Evolutionary conservation across 2,113 vertebrate species (phyloP), one percentile per base, ranked within the genome.

Genomic region (Dromas ardeola): DNA sequence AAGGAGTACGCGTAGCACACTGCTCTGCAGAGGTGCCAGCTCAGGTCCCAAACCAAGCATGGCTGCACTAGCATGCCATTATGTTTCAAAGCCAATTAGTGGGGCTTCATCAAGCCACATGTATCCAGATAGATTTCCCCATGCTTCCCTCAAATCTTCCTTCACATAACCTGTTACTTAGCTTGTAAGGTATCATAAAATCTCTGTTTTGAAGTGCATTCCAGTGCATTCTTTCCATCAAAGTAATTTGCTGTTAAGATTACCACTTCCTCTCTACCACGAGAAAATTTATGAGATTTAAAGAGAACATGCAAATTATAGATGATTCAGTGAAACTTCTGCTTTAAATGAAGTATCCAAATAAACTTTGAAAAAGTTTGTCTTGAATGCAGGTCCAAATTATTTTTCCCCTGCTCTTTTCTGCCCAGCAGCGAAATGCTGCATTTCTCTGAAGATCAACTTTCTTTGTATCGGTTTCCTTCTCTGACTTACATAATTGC

Each of bases 1-100:
- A 42, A 27, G 8, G 13, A 36, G 9, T 6, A 19, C 8, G 15
- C 7, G 22, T 0, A 73, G 25, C 5, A 1, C 29, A 26, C 32
- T 4, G 29, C 38, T 71, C 19, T 32, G 25, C 42, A 58, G 36
- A 77, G 19, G 11, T 43, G 9, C 9, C 62, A 63, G 32, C 47
- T 67, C 78, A 19, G 18, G 20, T 36, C 61, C 40, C 29, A 71
- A 5, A 22, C 4, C 6, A 15, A 8, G 7, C 2, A 29, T 11
- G 20, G n/a, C 20, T 81, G 61, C 38, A 32, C 29, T 6, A 71
- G 3, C 1, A 0, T 14, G 12, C 11, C 0, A 0, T 29, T 49
- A 6, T 29, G 32, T 26, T 78, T 77, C 55, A 61, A 53, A 94
- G 26, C 6, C 47, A 56, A 14, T 14, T 47, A 69, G 17, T 1